A percentile compares a stretch with the other conserved stretches of the same genome.
Evolutionary conservation across 2,888 invertebrate genomes (phyloP).

Genomic region (Dinocampus coccinellae): DNA sequence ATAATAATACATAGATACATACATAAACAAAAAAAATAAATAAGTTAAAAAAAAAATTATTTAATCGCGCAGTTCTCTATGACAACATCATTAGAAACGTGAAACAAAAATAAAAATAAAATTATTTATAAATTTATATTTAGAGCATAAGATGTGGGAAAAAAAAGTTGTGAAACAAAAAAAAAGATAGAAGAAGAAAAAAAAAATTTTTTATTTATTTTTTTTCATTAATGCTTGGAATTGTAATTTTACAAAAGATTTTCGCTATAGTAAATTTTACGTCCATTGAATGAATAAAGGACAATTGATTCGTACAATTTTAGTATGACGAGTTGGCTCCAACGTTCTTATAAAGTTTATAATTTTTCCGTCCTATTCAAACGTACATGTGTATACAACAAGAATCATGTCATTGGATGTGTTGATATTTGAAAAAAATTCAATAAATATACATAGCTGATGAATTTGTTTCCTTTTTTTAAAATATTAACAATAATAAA

Average conservation of each 20-base stretch:
- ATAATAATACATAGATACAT: too few species aligned
- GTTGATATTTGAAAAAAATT: conserved; percentile 31
- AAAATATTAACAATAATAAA: neutral
- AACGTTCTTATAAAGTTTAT: conserved; percentile 33
- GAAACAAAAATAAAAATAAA: neutral
- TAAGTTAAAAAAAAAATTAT: neutral
- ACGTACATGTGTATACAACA: conserved; percentile 18
- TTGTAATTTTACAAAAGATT: conserved; percentile 8
- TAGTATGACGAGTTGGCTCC: conserved; percentile 29
- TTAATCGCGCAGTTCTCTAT: too few species aligned
- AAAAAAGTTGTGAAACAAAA: neutral
- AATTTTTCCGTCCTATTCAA: conserved; percentile 47
- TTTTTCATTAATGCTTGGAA: conserved; percentile 10
- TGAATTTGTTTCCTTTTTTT: too few species aligned
- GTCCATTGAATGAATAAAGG: conserved; percentile 4
- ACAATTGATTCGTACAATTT: conserved; percentile 12
- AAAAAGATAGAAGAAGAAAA: neutral
- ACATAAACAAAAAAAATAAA: conserved; percentile 2
- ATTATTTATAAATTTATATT: conserved; percentile 15
- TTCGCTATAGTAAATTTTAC: conserved; percentile 1
- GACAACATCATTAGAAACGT: neutral
- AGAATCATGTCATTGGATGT: neutral
- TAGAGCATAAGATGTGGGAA: neutral
- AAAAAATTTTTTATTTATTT: too few species aligned
- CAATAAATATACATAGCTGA: too few species aligned